Percentiles rank a stretch among this genome's conserved stretches.
Conservation (phyloP, 2,888 invertebrate species). For the Scaptomyza flava region DNA sequence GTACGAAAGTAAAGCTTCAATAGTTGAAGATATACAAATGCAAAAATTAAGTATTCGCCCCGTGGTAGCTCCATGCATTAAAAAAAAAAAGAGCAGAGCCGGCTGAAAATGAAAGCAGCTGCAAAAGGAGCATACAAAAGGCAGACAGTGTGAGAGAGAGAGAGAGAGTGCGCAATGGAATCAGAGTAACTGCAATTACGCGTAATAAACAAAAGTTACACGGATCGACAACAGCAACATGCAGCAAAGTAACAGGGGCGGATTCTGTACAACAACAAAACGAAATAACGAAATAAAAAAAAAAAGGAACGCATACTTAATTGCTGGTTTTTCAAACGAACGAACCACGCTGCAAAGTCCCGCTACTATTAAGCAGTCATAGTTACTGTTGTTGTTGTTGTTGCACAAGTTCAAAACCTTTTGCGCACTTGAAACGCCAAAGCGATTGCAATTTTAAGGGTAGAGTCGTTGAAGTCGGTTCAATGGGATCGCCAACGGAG, state of each 20-base stretch:
- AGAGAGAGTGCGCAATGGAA: conserved; percentile 19
- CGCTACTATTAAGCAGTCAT: conserved; percentile 8
- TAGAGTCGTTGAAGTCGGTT: conserved; percentile 24
- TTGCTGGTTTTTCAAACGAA: conserved; percentile 80
- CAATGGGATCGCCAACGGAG: conserved; percentile 57
- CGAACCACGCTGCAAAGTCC: conserved; percentile 49
- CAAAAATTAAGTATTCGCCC: conserved; percentile 67
- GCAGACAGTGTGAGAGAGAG: conserved; percentile 42
- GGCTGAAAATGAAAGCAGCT: conserved; percentile 66
- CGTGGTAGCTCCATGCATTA: conserved; percentile 25
- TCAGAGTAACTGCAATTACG: conserved; percentile 79
- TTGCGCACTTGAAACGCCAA: conserved; percentile 75
- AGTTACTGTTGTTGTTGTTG: conserved; percentile 5
- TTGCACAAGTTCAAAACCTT: conserved; percentile 42
- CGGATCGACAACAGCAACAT: conserved; percentile 41
- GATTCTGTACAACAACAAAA: conserved; percentile 18
- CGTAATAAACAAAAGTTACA: conserved; percentile 81
- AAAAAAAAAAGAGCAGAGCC: conserved; percentile 46
- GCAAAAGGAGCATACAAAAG: conserved; percentile 65
- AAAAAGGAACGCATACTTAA: conserved; percentile 70
- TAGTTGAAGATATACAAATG: too few relatives aligned
- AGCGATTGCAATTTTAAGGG: conserved; percentile 53
- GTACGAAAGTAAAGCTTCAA: too few relatives aligned
- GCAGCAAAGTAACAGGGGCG: conserved; percentile 39
- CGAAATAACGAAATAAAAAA: neutral